Evolutionary conservation across 37 sponge, comb jelly and placozoan genomes (phyloP).

Genomic region (Hormiphora californensis): DNA sequence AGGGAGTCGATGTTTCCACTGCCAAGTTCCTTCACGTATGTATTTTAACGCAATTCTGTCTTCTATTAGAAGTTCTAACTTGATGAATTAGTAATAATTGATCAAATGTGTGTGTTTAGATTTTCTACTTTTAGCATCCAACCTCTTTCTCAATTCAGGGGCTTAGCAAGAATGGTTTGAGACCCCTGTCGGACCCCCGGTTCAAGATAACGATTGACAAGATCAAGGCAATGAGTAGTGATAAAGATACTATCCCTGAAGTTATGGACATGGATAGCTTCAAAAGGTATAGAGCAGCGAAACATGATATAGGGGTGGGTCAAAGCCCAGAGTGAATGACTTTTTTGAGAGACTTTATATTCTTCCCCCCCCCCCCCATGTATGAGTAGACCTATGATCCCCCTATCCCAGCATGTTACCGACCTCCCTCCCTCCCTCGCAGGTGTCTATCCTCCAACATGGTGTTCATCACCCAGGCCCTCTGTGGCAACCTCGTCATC

Average conservation of each 20-base stretch:
- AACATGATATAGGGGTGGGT: too few relatives aligned
- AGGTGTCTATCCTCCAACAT: slow-evolving; percentile 50
- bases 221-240: neutral
- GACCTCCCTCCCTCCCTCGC: neutral
- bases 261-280: slow-evolving; percentile 3
- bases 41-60: neutral
- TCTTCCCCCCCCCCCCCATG: too few relatives aligned
- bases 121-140: neutral
- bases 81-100: too few relatives aligned
- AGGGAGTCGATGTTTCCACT: slow-evolving; percentile 38
- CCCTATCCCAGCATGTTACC: too few relatives aligned
- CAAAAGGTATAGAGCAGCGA: too few relatives aligned
- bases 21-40: slow-evolving; percentile 48
- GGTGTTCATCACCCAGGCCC: slow-evolving; percentile 49
- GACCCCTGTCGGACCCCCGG: slow-evolving; percentile 24
- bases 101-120: too few relatives aligned
- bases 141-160: neutral
- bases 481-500: slow-evolving; percentile 39
- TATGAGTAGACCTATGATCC: too few relatives aligned
- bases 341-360: too few relatives aligned
- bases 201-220: slow-evolving; percentile 22
- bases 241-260: slow-evolving; percentile 20
- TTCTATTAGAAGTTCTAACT: too few relatives aligned
- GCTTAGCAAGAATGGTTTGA: slow-evolving; percentile 7
- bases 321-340: too few relatives aligned